Base-by-base conservation (phyloP, 1,140 invertebrate genomes). In the Thalassaphorura encarpata region DNA sequence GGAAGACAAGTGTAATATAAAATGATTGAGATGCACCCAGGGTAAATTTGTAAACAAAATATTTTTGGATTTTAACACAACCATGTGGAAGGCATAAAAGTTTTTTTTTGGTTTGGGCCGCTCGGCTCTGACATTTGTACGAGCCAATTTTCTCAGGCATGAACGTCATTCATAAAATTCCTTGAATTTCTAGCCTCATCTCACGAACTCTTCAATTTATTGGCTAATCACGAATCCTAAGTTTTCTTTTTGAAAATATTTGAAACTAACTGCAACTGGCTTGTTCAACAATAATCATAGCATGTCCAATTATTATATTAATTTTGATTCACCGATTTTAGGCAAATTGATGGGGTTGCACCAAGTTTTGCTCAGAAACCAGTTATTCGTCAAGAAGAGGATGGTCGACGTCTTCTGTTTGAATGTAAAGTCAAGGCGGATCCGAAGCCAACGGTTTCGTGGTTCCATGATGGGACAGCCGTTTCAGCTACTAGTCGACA, bases 301-400 rank as follows among this genome's bases (percentile, higher is more conserved):
- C 11, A 33, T 18, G 11, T 31, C 18, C 16, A 42, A 54, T 60
- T 8, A 23, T 13, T 15, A 18, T 46, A 49, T 45, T 24, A 56
- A 28, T 15, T 13, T 0, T 45, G 26, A 50, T 46, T 54, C 52
- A 26, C 54, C n/a, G n/a, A 68, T 71, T 77, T 6, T 76, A 92
- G 88, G 80, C 88, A 91, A 90, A 88, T 91, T 75, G 92, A 96
- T 78, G 92, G 92, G 68, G 84, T 91, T 72, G 91, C 93, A 71
- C 94, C 94, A 68, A 96, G 91, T 70, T 97, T 97, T 78, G 83
- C 87, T 70, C 91, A 94, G 78, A 97, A 97, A 75, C 94, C 94
- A 42, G 81, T 89, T 27, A 98, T 97, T 70, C 80, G 89, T 71
- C 92, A 97, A 73, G 92, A 95, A 74, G 91, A 96, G 70, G 92